Percentiles rank a stretch among this genome's conserved stretches.
phyloP scores from a whole-genome alignment of 2,888 invertebrate genomes.

The Toxonevra muliebris region DNA sequence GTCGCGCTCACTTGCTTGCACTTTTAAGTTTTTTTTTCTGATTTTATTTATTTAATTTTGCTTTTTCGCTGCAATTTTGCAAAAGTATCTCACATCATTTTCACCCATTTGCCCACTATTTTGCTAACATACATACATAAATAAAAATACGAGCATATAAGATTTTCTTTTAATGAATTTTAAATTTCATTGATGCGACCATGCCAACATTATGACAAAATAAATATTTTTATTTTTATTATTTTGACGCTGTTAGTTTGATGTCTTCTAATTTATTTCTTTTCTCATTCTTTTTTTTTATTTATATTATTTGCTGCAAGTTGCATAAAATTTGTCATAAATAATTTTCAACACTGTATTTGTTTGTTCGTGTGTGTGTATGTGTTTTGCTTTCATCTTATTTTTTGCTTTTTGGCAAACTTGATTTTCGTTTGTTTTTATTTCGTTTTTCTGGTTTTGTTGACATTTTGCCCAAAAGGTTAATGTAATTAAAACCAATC shows the following conservation, averaged over 20 bases:
- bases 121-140: not conserved
- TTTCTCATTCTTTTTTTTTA: constrained; percentile 39
- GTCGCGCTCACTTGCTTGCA: too few species aligned
- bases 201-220: constrained; percentile 53
- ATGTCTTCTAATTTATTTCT: constrained; percentile 37
- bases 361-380: not conserved
- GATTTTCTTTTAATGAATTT: constrained; percentile 24
- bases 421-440: constrained; percentile 9
- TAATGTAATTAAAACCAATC: constrained; percentile 57
- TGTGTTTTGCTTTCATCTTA: constrained; percentile 1
- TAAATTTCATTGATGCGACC: constrained; percentile 55
- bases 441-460: constrained; percentile 37
- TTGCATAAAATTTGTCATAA: constrained; percentile 52
- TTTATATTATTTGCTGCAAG: constrained; percentile 38
- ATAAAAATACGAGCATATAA: constrained; percentile 5
- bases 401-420: constrained; percentile 6
- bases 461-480: constrained; percentile 30
- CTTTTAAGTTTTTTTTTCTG: not conserved
- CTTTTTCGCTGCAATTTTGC: constrained; percentile 10
- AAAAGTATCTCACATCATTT: not conserved
- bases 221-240: constrained; percentile 39
- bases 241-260: constrained; percentile 45
- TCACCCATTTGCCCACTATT: too few species aligned
- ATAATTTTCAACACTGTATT: constrained; percentile 36
- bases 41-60: not conserved